Evolutionary conservation across 1,140 invertebrate genomes (phyloP).

Genomic region (Thalassaphorura encarpata): DNA sequence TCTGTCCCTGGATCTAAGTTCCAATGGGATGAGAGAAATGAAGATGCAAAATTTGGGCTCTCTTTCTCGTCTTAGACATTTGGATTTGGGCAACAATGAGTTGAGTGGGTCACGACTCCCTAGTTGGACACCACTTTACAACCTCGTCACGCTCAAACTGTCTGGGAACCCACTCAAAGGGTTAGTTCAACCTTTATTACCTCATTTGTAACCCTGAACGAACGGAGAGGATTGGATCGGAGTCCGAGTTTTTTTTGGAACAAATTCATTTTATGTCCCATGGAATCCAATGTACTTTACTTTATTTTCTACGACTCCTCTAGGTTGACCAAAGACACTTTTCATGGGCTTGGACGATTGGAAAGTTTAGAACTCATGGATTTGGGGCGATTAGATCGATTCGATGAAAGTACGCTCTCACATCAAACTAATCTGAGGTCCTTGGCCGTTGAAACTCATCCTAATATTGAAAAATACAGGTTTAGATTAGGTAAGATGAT

Average conservation of each 20-base stretch:
- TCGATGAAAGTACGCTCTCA: constrained; percentile 54
- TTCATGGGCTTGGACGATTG: constrained; percentile 39
- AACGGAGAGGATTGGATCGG: too few relatives aligned
- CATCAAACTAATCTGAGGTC: constrained; percentile 50
- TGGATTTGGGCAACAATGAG: constrained; percentile 35
- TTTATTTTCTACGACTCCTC: too few relatives aligned
- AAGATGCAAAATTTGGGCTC: constrained; percentile 24
- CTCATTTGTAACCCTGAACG: too few relatives aligned
- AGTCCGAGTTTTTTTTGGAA: too few relatives aligned
- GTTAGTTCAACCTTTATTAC: constrained; percentile 13
- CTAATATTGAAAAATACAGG: constrained; percentile 49
- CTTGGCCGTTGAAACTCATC: constrained; percentile 54
- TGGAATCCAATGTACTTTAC: too few relatives aligned
- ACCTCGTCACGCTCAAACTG: constrained; percentile 61
- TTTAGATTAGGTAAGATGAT: constrained; percentile 51
- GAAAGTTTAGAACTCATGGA: constrained; percentile 42
- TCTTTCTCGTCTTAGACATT: constrained; percentile 26
- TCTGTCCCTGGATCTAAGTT: constrained; percentile 37
- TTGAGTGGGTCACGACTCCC: constrained; percentile 19
- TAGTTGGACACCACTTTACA: constrained; percentile 42
- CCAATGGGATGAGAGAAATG: constrained; percentile 26
- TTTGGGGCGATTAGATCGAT: constrained; percentile 39
- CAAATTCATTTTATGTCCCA: too few relatives aligned
- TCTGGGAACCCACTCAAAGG: constrained; percentile 56
- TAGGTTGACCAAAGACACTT: constrained; percentile 44